These are phyloP conservation scores for Borostomias antarcticus DNA, from an alignment of 2,797 vertebrate species.

Conservation along the genomic window DNA sequence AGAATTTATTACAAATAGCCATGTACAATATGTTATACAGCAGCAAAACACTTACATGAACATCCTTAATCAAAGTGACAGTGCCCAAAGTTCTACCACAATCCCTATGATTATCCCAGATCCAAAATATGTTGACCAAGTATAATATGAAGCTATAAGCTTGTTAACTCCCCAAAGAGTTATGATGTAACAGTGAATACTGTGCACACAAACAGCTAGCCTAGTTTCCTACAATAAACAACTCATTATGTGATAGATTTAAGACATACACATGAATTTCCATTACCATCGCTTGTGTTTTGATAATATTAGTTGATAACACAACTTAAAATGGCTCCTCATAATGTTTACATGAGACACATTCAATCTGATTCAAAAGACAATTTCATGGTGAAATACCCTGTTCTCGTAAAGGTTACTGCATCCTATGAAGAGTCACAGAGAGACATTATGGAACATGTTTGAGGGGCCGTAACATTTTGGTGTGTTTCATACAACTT, in stretches of 20 bases:
- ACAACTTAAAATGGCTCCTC: background rate
- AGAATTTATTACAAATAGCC: constrained; percentile 9
- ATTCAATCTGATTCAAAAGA: background rate
- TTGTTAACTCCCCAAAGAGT: background rate
- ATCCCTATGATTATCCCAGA: no score
- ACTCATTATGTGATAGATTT: no score
- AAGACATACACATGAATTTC: no score
- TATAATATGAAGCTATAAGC: background rate
- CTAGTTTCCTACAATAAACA: background rate
- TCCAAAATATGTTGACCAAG: background rate
- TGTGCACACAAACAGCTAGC: background rate
- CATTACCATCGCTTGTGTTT: background rate
- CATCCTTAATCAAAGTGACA: background rate
- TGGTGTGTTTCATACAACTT: no score
- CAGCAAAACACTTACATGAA: constrained; percentile 2
- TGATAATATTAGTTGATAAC: background rate
- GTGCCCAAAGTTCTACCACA: background rate
- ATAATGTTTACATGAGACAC: background rate
- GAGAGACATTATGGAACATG: no score
- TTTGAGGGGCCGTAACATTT: no score
- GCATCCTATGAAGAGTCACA: no score
- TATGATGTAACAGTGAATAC: background rate
- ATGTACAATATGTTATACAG: background rate
- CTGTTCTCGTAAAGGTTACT: no score
- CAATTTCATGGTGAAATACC: background rate